Percentiles rank a stretch among this genome's conserved stretches.
phyloP scores from a whole-genome alignment of 1,140 invertebrate genomes.

The Mya arenaria region DNA sequence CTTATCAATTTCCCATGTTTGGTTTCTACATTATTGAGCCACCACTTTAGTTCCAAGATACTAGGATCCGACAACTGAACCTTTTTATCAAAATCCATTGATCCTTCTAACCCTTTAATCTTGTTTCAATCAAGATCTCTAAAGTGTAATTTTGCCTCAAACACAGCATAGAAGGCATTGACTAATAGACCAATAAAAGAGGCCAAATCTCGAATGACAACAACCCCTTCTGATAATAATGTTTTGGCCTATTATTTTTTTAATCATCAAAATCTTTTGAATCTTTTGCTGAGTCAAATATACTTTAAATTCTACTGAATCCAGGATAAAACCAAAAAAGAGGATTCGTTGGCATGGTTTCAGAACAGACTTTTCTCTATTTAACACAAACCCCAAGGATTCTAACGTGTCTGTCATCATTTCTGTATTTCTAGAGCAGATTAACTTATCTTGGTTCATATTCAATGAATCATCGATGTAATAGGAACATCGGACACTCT shows the following conservation, averaged over 20 bases:
- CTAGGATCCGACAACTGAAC: constrained; percentile 1
- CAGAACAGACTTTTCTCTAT: constrained; percentile 50
- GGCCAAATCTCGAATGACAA: constrained; percentile 27
- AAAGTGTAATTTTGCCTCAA: constrained; percentile 33
- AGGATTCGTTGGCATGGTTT: constrained; percentile 32
- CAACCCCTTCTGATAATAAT: background rate
- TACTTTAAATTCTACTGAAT: constrained; percentile 50
- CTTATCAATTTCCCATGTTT: constrained; percentile 21
- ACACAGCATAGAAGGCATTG: constrained; percentile 38
- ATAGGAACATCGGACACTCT: constrained; percentile 30
- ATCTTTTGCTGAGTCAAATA: constrained; percentile 55
- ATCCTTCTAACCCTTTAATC: constrained; percentile 1
- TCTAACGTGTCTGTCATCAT: constrained; percentile 11
- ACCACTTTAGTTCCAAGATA: constrained; percentile 38
- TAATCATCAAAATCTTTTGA: constrained; percentile 7
- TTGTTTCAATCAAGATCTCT: constrained; percentile 44
- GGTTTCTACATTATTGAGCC: background rate
- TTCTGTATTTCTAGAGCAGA: constrained; percentile 5
- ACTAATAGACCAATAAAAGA: constrained; percentile 39
- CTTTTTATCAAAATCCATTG: constrained; percentile 37
- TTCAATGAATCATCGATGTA: constrained; percentile 57
- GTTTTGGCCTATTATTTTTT: background rate
- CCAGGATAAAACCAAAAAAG: constrained; percentile 52
- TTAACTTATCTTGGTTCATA: constrained; percentile 6
- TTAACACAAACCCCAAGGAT: constrained; percentile 38